Conservation (phyloP, 1,140 invertebrate genomes). For the Daktulosphaira vitifoliae region DNA sequence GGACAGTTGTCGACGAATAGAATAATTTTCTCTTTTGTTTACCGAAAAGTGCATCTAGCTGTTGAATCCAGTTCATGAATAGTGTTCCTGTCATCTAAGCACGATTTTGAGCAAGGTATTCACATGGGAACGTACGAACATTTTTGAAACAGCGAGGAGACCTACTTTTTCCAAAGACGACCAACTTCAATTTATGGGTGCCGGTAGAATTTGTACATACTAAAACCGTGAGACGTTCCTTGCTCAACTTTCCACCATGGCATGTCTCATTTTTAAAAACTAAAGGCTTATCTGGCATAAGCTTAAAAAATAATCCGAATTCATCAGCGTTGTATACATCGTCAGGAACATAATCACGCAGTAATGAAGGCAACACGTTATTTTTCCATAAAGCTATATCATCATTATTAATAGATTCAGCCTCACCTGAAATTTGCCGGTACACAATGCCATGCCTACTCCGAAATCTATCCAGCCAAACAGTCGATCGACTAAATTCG, state of each 20-base stretch:
- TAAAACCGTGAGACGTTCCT: too few species aligned
- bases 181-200: too few species aligned
- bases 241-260: too few species aligned
- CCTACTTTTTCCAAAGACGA: not conserved
- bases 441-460: too few species aligned
- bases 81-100: not conserved
- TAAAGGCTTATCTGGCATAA: not conserved
- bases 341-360: too few species aligned
- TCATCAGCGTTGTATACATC: too few species aligned
- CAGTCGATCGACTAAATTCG: conserved; percentile 29
- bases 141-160: too few species aligned
- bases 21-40: not conserved
- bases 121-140: not conserved
- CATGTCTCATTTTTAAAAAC: not conserved
- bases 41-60: not conserved
- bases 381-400: not conserved
- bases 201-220: too few species aligned
- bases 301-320: conserved; percentile 18
- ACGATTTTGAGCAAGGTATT: not conserved
- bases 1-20: not conserved
- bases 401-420: conserved; percentile 22
- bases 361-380: conserved; percentile 11
- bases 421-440: too few species aligned
- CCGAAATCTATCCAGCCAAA: too few species aligned
- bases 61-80: too few species aligned